Evolutionary conservation across 2,888 invertebrate species (phyloP), one percentile per base, ranked within the genome.

Genomic region (Empis livida): DNA sequence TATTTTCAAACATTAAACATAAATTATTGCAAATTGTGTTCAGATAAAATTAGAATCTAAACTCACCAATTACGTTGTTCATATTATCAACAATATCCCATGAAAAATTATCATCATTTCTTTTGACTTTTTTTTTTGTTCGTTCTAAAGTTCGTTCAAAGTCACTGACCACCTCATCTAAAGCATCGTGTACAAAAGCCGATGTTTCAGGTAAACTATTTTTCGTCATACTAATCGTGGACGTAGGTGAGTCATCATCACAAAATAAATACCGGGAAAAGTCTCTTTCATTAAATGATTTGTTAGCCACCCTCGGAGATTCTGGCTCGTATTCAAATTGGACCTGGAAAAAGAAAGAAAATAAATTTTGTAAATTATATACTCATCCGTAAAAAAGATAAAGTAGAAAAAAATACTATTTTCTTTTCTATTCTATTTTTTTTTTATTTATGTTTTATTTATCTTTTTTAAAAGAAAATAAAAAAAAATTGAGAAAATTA

Each of bases 71-170:
- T 16, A 55, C 56, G 55, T 61, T 59, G 50, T 55, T 60, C 53
- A 55, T 58, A 16, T 56, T 57, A 48, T 63, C 62, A 57, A 59
- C 56, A 35, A 55, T 52, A 50, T 55, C 49, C 50, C 60, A 55
- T 32, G 43, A 51, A 15, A 57, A 56, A 40, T 57, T 58, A 30
- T 53, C 54, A 52, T 46, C 53, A 48, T 45, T 49, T 11, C 51
- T 51, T 47, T 53, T 53, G 10, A 48, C 45, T 23, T 48, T 43
- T 43, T 42, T 48, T 16, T 49, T 37, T 35, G 79, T 74, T 48
- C 77, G 71, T 56, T 78, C 76, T 50, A 82, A 65, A 16, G 81
- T 80, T 55, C 78, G 75, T 63, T 84, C 83, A 61, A 84, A 84
- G 64, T 84, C 83, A 47, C 74, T 74, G 49, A 83, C 78, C 48